These are phyloP conservation scores for Bellardia pandia DNA, from an alignment of 2,888 invertebrate species.

Conservation along the genomic window DNA sequence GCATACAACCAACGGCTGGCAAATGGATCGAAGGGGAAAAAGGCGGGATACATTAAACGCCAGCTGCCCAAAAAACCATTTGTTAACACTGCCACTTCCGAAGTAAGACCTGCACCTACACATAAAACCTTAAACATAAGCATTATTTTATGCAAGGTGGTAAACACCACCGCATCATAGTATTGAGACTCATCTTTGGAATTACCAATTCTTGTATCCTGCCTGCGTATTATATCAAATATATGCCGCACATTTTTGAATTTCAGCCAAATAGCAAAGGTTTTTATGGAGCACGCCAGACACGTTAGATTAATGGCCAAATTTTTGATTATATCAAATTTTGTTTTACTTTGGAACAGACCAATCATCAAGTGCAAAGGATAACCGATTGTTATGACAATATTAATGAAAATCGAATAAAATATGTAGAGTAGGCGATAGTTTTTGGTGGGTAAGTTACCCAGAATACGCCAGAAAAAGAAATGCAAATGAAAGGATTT, in stretches of 20 bases:
- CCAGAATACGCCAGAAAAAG: constrained; percentile 51
- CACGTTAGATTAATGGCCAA: constrained; percentile 64
- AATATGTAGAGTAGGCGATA: constrained; percentile 32
- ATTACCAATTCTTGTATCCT: constrained; percentile 42
- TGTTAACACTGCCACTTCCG: constrained; percentile 64
- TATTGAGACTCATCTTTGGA: constrained; percentile 42
- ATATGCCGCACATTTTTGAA: constrained; percentile 57
- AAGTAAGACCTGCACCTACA: constrained; percentile 8
- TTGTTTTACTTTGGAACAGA: constrained; percentile 36
- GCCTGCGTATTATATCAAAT: constrained; percentile 42
- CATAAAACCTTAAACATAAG: constrained; percentile 31
- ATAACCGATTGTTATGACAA: constrained; percentile 63
- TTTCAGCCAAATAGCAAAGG: constrained; percentile 60
- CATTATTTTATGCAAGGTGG: constrained; percentile 16
- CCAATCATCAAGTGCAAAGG: constrained; percentile 72
- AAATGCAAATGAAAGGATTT: constrained; percentile 30
- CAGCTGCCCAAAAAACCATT: constrained; percentile 57
- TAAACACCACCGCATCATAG: constrained; percentile 29
- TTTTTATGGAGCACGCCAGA: constrained; percentile 60
- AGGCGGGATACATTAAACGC: constrained; percentile 71
- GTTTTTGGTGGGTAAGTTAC: constrained; percentile 28
- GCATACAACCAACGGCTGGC: constrained; percentile 38
- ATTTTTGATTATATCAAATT: constrained; percentile 67
- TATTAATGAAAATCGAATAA: constrained; percentile 56
- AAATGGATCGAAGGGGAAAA: constrained; percentile 68